Percentiles rank a stretch among this genome's conserved stretches.
Evolutionary conservation across 2,797 vertebrate genomes (phyloP).

Genomic region (Alosa sapidissima): DNA sequence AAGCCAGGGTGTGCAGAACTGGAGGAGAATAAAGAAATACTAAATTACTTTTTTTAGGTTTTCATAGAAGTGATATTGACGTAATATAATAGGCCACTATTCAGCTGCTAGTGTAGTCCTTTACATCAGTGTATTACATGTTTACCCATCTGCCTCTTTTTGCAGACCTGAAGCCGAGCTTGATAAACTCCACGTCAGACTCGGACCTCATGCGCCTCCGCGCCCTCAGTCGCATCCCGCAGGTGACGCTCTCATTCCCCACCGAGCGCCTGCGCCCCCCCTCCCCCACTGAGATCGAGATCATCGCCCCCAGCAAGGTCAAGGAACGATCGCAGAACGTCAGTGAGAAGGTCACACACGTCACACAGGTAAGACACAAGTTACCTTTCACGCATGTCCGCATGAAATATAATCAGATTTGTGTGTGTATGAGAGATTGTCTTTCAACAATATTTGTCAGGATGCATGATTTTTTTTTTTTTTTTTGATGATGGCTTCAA

Average conservation of each 20-base stretch:
- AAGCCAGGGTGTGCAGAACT: not conserved
- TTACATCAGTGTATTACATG: not conserved
- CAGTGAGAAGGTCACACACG: slow-evolving; percentile 98
- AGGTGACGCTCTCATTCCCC: slow-evolving; percentile 91
- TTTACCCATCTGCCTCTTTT: not conserved
- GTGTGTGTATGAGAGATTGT: not conserved
- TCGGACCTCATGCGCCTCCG: slow-evolving; percentile 87
- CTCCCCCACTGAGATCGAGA: slow-evolving; percentile 92
- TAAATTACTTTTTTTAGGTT: not conserved
- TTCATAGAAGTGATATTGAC: not conserved
- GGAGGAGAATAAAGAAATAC: not conserved
- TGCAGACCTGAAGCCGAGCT: slow-evolving; percentile 79
- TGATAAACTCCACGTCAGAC: slow-evolving; percentile 86
- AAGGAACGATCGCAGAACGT: slow-evolving; percentile 95
- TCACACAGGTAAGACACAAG: slow-evolving; percentile 74
- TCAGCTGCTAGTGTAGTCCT: not conserved
- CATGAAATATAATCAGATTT: not conserved
- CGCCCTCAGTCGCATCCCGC: slow-evolving; percentile 87
- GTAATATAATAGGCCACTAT: not conserved
- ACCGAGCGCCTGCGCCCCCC: slow-evolving; percentile 86
- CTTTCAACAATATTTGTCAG: not conserved
- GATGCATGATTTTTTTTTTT: not conserved
- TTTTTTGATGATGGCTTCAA: too few species aligned
- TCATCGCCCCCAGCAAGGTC: slow-evolving; percentile 95
- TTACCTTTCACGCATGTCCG: not conserved